Base-by-base conservation (phyloP, 2,888 invertebrate species). In the Ophion costatus region DNA sequence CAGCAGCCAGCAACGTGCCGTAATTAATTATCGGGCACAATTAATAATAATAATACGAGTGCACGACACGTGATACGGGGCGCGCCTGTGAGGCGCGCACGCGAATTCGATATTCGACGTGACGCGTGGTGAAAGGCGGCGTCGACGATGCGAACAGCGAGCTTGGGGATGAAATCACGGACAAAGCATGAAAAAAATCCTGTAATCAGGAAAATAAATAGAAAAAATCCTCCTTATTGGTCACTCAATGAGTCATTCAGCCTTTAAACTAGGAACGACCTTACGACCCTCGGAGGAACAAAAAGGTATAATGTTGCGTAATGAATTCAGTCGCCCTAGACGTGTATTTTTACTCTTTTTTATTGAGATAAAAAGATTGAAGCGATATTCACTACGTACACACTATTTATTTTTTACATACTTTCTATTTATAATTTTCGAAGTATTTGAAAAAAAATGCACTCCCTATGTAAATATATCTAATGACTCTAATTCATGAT, bases 21-120 rank as follows among this genome's bases (percentile, higher is more conserved):
- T 81, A 81, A 83, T 84, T 84, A 79, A 82, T 84, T 84, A 82
- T 82, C 79, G 70, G 77, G 79, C 70, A 66, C 80, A 75, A 78
- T 87, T 86, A 88, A 88, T 88, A 88, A 86, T 81, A 75, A 84
- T 87, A 88, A 88, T 88, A 86, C 80, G 82, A 82, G 82, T 80
- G 70, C 82, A 74, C 80, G 70, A 63, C 45, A 51, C 71, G 71
- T 73, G 80, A 80, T 76, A 80, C 66, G 24, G 74, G 76, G 80
- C 83, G 76, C 83, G 45, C 83, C 88, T 86, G 66, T 59, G 67
- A 84, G 67, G 64, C 82, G 84, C 83, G 81, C 83, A 85, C 83
- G 87, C 82, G 66, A 87, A 86, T 85, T 85, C 85, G 82, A 84
- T 80, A 77, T 57, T 17, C 76, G 70, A 66, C 56, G 64, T 22